Percentiles rank a stretch among this genome's conserved stretches.
These are phyloP conservation scores for Conomelus anceps DNA, from an alignment of 2,888 invertebrate species.

Conservation along the genomic window DNA sequence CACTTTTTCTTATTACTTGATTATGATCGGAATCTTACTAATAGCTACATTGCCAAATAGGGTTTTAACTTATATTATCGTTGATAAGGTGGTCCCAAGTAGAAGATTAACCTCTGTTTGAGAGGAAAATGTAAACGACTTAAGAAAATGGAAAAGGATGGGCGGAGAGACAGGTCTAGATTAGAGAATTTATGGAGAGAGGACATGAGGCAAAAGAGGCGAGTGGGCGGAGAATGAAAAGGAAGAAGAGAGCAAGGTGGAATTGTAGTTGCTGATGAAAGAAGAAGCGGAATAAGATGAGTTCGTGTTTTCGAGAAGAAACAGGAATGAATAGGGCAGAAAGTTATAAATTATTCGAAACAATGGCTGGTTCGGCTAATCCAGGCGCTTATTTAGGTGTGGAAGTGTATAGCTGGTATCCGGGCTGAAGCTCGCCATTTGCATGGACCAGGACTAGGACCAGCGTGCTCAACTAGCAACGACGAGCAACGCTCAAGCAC, in stretches of 20 bases:
- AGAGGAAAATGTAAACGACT: neutral
- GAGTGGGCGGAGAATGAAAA: neutral
- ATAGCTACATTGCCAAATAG: no score
- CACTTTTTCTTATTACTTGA: no score
- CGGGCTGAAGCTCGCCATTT: neutral
- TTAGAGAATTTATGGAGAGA: neutral
- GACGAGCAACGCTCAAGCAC: neutral
- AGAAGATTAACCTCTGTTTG: neutral
- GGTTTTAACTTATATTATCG: no score
- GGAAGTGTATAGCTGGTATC: neutral
- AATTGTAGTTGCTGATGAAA: neutral
- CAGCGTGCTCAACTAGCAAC: neutral
- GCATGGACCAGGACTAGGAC: neutral
- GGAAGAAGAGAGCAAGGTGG: neutral
- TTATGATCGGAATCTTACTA: no score
- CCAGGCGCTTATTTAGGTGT: slow-evolving; percentile 12
- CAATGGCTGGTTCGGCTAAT: slow-evolving; percentile 9
- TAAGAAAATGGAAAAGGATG: neutral
- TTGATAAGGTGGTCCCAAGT: neutral
- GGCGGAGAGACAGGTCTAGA: neutral
- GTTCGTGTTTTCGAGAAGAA: neutral
- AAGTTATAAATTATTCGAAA: slow-evolving; percentile 13
- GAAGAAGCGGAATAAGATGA: neutral
- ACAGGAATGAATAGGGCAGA: slow-evolving; percentile 7
- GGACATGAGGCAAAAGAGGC: neutral